Conservation (phyloP, 2,888 invertebrate species). For the Oscheius myriophilus region DNA sequence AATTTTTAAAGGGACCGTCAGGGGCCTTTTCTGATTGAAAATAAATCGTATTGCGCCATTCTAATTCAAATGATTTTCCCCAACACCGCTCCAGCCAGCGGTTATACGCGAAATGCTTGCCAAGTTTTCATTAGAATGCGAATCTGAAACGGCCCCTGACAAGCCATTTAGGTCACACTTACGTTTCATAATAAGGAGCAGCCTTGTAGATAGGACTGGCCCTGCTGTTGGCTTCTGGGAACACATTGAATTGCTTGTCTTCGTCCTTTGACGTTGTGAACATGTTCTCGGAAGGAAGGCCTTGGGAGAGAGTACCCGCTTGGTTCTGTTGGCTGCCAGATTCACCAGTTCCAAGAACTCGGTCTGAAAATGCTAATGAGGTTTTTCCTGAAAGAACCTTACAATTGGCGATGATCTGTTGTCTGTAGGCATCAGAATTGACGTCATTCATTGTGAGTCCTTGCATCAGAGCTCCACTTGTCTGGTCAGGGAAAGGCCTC, state of each 20-base stretch:
- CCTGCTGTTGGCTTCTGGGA: slow-evolving; percentile 65
- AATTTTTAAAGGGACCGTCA: slow-evolving; percentile 19
- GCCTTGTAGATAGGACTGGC: slow-evolving; percentile 64
- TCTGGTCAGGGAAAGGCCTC: slow-evolving; percentile 68
- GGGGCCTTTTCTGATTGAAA: no score
- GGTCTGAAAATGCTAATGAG: slow-evolving; percentile 46
- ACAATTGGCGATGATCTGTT: slow-evolving; percentile 68
- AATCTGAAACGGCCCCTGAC: no score
- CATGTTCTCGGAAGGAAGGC: slow-evolving; percentile 69
- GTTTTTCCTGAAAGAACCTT: neutral
- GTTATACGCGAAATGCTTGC: no score
- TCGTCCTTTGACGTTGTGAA: slow-evolving; percentile 68
- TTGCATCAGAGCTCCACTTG: slow-evolving; percentile 59
- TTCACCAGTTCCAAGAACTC: slow-evolving; percentile 65
- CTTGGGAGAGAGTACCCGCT: slow-evolving; percentile 58
- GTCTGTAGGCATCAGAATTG: slow-evolving; percentile 68
- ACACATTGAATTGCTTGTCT: slow-evolving; percentile 68
- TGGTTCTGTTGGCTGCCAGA: slow-evolving; percentile 57
- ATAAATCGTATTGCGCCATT: no score
- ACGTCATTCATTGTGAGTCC: slow-evolving; percentile 67
- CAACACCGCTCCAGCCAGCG: no score
- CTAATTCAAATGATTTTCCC: no score
- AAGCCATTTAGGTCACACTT: no score
- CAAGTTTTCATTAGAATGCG: no score
- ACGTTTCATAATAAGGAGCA: slow-evolving; percentile 62